Evolutionary conservation across 1,140 invertebrate species (phyloP).

Genomic region (Achatina immaculata): DNA sequence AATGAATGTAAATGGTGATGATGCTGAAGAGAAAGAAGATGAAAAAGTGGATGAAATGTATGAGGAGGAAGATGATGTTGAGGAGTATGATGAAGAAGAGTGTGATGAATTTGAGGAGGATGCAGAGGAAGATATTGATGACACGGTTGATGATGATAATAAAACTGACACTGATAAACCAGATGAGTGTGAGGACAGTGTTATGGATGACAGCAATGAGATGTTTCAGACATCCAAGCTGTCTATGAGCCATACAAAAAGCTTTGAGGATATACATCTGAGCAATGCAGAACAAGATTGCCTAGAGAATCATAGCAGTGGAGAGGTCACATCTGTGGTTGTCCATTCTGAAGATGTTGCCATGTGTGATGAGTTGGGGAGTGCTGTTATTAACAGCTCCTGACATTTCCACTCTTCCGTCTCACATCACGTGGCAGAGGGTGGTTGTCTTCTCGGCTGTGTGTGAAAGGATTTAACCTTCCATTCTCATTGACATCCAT

Average conservation of each 20-base stretch:
- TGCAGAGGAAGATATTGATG: slow-evolving; percentile 2
- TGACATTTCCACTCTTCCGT: slow-evolving; percentile 12
- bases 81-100: slow-evolving; percentile 27
- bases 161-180: neutral
- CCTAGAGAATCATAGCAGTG: neutral
- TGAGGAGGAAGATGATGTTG: slow-evolving; percentile 30
- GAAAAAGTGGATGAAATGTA: slow-evolving; percentile 20
- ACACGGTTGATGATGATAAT: slow-evolving; percentile 21
- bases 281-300: neutral
- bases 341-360: neutral
- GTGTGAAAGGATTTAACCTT: slow-evolving; percentile 8
- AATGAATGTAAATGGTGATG: slow-evolving; percentile 16
- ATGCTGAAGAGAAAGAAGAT: slow-evolving; percentile 27
- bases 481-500: neutral
- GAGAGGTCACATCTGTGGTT: neutral
- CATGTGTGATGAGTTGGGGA: neutral
- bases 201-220: neutral
- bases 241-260: too few relatives aligned
- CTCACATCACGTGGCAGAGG: neutral
- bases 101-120: slow-evolving; percentile 3
- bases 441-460: neutral
- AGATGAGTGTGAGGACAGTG: slow-evolving; percentile 29
- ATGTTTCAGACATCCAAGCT: neutral
- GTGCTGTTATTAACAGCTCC: slow-evolving; percentile 13
- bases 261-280: neutral